Percentiles rank a stretch among this genome's conserved stretches.
phyloP scores from a whole-genome alignment of 2,113 vertebrate species.

The Abramis brama region DNA sequence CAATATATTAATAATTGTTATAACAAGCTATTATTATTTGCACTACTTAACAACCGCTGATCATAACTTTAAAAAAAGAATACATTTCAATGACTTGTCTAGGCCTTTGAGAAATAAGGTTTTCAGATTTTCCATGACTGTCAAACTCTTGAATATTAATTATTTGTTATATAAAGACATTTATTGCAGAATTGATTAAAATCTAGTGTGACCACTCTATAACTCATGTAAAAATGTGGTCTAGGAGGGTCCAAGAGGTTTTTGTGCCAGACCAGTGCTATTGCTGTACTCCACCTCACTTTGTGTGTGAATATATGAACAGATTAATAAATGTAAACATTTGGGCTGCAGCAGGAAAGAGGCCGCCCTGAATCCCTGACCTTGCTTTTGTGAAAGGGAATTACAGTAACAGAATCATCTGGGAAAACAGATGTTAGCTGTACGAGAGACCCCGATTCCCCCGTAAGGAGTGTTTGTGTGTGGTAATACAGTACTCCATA shows the following conservation, averaged over 20 bases:
- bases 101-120: neutral
- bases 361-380: constrained; percentile 62
- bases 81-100: neutral
- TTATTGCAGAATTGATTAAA: neutral
- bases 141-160: neutral
- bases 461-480: constrained; percentile 70
- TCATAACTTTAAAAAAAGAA: too few species aligned
- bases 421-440: constrained; percentile 74
- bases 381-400: constrained; percentile 61
- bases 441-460: constrained; percentile 67
- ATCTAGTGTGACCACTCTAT: neutral
- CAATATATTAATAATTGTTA: too few species aligned
- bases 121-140: neutral
- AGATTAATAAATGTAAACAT: constrained; percentile 52
- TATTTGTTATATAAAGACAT: neutral
- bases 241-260: neutral
- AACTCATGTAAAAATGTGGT: neutral
- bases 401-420: constrained; percentile 72
- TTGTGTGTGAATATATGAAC: constrained; percentile 42
- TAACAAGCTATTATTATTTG: too few species aligned
- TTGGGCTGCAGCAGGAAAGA: constrained; percentile 58
- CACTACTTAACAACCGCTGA: too few species aligned
- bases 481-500: constrained; percentile 72
- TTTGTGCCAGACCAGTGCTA: neutral
- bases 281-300: neutral